Evolutionary conservation across 23 tunicate species (phyloP).

Genomic region (Ascidia mentula): DNA sequence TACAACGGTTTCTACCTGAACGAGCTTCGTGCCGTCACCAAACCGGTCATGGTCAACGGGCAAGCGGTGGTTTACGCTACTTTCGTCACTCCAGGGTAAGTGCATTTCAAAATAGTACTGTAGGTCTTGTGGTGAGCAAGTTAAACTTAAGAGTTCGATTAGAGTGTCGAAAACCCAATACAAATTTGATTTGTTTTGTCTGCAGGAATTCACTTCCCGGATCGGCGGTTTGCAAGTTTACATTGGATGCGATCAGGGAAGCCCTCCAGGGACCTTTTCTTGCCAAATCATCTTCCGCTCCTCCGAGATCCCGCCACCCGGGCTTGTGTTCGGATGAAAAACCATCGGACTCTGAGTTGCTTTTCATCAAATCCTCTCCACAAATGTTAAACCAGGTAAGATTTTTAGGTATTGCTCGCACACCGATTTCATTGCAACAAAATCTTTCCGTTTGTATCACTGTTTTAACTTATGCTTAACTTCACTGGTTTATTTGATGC

Average conservation of each 20-base stretch:
- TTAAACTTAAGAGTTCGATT: neutral
- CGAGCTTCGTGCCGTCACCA: conserved; percentile 62
- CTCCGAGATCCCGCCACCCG: conserved; percentile 57
- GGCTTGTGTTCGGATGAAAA: conserved; percentile 52
- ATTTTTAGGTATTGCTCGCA: neutral
- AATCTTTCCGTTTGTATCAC: no score
- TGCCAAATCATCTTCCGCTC: neutral
- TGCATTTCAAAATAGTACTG: neutral
- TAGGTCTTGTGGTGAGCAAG: neutral
- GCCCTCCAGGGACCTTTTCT: conserved; percentile 50
- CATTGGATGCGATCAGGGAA: conserved; percentile 33
- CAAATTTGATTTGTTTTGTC: no score
- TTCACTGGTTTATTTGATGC: no score
- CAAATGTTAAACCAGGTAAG: conserved; percentile 64
- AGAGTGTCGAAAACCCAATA: neutral
- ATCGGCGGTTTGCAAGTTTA: conserved; percentile 71
- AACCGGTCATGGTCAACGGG: conserved; percentile 38
- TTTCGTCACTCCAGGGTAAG: conserved; percentile 77
- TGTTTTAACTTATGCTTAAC: no score
- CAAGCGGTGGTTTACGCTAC: conserved; percentile 46
- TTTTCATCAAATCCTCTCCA: conserved; percentile 73
- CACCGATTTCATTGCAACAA: no score
- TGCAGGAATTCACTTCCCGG: conserved; percentile 68
- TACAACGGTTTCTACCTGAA: conserved; percentile 81
- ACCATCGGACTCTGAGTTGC: conserved; percentile 52